A percentile compares a stretch with the other conserved stretches of the same genome.
phyloP scores from a whole-genome alignment of 2,797 vertebrate genomes.

The Capromys pilorides region DNA sequence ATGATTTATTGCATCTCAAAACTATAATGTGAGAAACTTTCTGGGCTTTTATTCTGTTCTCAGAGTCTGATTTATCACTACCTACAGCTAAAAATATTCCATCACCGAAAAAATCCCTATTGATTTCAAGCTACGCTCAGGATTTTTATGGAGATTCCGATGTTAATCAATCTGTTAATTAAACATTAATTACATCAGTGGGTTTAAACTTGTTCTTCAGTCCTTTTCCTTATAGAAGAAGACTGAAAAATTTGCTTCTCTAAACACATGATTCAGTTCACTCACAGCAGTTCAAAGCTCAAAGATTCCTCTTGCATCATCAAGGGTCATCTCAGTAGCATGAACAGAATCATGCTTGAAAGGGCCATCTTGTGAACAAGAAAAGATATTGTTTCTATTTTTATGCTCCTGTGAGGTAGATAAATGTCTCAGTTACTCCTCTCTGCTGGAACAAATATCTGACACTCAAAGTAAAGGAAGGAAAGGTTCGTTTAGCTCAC shows the following conservation, averaged over 20 bases:
- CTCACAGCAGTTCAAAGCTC: background rate
- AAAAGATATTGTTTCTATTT: background rate
- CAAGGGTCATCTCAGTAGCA: background rate
- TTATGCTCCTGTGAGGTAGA: background rate
- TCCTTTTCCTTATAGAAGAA: background rate
- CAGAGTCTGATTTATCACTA: background rate
- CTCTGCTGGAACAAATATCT: no score
- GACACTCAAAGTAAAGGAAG: no score
- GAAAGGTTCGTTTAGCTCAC: no score
- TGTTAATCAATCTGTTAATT: background rate
- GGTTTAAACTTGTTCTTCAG: background rate
- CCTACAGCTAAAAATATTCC: background rate
- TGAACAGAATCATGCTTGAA: background rate
- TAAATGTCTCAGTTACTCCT: no score
- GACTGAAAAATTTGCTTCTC: background rate
- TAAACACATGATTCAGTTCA: background rate
- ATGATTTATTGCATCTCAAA: background rate
- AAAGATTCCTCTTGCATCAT: background rate
- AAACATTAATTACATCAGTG: background rate
- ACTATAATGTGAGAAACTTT: background rate
- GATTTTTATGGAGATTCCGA: background rate
- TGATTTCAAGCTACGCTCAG: background rate
- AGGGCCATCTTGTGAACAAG: background rate
- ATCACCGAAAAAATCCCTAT: background rate
- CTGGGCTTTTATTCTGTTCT: background rate